Base-by-base conservation (phyloP, 2,888 invertebrate species). In the Philhelius pedissequus region DNA sequence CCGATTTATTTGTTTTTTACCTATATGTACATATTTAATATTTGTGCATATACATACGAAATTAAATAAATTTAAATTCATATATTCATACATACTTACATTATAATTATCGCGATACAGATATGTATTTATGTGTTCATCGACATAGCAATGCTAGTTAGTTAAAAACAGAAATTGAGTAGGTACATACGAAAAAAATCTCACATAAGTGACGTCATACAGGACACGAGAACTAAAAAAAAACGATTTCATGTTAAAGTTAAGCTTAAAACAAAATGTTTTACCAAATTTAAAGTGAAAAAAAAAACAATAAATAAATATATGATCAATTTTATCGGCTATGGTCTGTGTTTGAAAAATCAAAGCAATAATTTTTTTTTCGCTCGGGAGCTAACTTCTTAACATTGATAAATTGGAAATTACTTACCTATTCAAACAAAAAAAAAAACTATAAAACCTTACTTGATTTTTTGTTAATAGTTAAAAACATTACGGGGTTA, bases 401-500 rank as follows among this genome's bases (percentile, higher is more conserved):
- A 27, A 27, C 6, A 50, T 27, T 27, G 15, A 8, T 18, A 40
- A 52, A n/a, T n/a, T n/a, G n/a, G 3, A n/a, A 2, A 15, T 30
- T 15, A n/a, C n/a, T n/a, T n/a, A n/a, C n/a, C n/a, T n/a, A 40
- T 15, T 40, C 2, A 35, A 3, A 35, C 13, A 15, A 40, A 3
- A 35, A 35, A 15, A 40, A 30, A 9, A 25, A 15, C 8, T 38
- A n/a, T 2, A 38, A 13, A 30, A 9, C 3, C 3, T 38, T 38
- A 38, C 9, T 18, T 43, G 0, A 43, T 9, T 18, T 20, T 11
- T 45, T 45, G 22, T 13, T 48, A 25, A 15, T 13, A 43, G 9
- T 15, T 15, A 15, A 27, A 35, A 18, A n/a, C 2, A 25, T 35
- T 40, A 35, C 48, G 64, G 45, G 64, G 45, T 71, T 82, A 82